A percentile compares a stretch with the other conserved stretches of the same genome.
These are phyloP conservation scores for Epinotia demarniana DNA, from an alignment of 2,888 invertebrate species.

Conservation along the genomic window DNA sequence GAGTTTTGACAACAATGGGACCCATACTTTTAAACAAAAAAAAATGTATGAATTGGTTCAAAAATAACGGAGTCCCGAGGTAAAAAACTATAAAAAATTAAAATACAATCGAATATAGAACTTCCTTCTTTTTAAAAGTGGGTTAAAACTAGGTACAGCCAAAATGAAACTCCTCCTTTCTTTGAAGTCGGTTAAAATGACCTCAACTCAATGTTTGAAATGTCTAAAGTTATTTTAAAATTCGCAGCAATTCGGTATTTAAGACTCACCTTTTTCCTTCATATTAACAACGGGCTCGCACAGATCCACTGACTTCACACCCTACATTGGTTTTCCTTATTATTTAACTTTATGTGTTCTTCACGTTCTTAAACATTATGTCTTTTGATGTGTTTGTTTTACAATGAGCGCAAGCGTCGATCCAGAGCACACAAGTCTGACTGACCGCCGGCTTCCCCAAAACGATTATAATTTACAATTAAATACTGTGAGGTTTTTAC, in stretches of 20 bases:
- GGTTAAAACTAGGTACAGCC: too few species aligned
- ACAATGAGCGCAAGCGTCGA: neutral
- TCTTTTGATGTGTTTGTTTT: too few species aligned
- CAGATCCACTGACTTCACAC: conserved; percentile 1
- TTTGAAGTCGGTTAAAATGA: too few species aligned
- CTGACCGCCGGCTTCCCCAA: neutral
- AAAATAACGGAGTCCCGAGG: too few species aligned
- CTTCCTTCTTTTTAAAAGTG: too few species aligned
- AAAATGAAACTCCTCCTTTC: too few species aligned
- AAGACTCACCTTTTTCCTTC: conserved; percentile 24
- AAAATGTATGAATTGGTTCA: too few species aligned
- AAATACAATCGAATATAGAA: too few species aligned
- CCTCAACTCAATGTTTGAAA: too few species aligned
- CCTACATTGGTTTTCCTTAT: conserved; percentile 22
- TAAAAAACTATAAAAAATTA: too few species aligned
- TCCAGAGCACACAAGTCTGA: neutral
- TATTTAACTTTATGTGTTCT: conserved; percentile 7
- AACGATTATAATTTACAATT: conserved; percentile 16
- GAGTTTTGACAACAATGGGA: too few species aligned
- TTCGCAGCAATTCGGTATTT: neutral
- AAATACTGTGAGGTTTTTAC: conserved; percentile 10
- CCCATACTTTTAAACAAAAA: too few species aligned
- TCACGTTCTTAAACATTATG: neutral
- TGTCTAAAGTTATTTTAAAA: neutral
- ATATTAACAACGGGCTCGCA: neutral